Percentiles rank a stretch among this genome's conserved stretches.
Evolutionary conservation across 2,888 invertebrate species (phyloP).

Genomic region (Caenorhabditis becei): DNA sequence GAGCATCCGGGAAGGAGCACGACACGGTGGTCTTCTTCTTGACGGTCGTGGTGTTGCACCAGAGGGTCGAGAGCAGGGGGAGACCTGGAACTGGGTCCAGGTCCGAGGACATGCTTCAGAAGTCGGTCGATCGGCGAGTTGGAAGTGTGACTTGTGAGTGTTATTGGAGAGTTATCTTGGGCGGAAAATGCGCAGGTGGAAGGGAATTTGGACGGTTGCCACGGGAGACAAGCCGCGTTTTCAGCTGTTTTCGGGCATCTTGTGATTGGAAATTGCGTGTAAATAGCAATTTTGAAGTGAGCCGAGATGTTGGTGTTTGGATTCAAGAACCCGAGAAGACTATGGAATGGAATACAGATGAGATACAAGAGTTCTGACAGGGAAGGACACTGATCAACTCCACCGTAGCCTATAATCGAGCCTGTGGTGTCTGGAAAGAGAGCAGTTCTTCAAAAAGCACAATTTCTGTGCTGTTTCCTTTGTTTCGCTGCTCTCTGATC

Average conservation of each 20-base stretch:
- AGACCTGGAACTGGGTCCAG: slow-evolving; percentile 61
- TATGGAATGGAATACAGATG: neutral
- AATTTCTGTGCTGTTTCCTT: neutral
- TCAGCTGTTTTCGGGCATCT: slow-evolving; percentile 2
- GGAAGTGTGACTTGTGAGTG: slow-evolving; percentile 24
- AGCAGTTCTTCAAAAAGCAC: no score
- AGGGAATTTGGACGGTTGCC: slow-evolving; percentile 29
- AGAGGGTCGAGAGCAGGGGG: slow-evolving; percentile 47
- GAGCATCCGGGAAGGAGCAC: slow-evolving; percentile 41
- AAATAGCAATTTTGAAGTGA: neutral
- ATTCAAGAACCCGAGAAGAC: no score
- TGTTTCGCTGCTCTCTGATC: slow-evolving; percentile 16
- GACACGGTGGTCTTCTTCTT: slow-evolving; percentile 42
- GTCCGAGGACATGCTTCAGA: slow-evolving; percentile 44
- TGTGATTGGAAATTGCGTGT: slow-evolving; percentile 2
- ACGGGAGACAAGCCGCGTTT: slow-evolving; percentile 5
- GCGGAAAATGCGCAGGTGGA: neutral
- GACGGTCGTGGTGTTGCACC: slow-evolving; percentile 49
- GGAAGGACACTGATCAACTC: no score
- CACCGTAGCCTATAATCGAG: no score
- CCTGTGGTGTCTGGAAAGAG: no score
- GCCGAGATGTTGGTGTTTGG: neutral
- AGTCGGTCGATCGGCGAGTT: slow-evolving; percentile 7
- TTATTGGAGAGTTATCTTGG: neutral
- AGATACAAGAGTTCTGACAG: neutral